phyloP scores from a whole-genome alignment of 2,113 vertebrate genomes.

The Caretta caretta region DNA sequence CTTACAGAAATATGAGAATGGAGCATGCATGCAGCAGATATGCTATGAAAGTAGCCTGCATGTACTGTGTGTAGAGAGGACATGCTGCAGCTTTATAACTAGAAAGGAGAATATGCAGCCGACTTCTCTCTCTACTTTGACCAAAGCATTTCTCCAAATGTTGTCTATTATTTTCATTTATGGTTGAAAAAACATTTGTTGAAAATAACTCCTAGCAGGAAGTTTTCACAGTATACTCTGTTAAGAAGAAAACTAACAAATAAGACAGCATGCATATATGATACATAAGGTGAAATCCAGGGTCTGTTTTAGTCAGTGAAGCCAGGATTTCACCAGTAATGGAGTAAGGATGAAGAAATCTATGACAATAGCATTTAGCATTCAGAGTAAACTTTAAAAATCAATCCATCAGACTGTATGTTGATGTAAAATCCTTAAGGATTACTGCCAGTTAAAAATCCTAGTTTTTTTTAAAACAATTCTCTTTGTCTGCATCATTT shows the following conservation, averaged over 20 bases:
- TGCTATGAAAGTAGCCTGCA: not conserved
- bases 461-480: not conserved
- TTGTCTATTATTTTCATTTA: fast-evolving
- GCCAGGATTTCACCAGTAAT: not conserved
- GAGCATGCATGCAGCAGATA: constrained; percentile 54
- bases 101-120: constrained; percentile 15
- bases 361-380: constrained; percentile 47
- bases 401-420: constrained; percentile 40
- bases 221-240: not conserved
- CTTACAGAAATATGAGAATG: constrained; percentile 74
- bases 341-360: constrained; percentile 22
- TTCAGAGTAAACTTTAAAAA: constrained; percentile 6
- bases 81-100: constrained; percentile 4
- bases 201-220: not conserved
- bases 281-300: not conserved
- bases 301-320: constrained; percentile 2
- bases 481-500: not conserved
- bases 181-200: not conserved
- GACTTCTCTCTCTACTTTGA: not conserved
- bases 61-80: not conserved
- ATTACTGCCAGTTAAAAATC: constrained; percentile 6
- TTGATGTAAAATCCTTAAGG: constrained; percentile 59
- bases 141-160: not conserved
- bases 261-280: constrained; percentile 24
- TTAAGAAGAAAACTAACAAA: constrained; percentile 21